phyloP scores from a whole-genome alignment of 2,888 invertebrate species.

The Coleophora flavipennella region DNA sequence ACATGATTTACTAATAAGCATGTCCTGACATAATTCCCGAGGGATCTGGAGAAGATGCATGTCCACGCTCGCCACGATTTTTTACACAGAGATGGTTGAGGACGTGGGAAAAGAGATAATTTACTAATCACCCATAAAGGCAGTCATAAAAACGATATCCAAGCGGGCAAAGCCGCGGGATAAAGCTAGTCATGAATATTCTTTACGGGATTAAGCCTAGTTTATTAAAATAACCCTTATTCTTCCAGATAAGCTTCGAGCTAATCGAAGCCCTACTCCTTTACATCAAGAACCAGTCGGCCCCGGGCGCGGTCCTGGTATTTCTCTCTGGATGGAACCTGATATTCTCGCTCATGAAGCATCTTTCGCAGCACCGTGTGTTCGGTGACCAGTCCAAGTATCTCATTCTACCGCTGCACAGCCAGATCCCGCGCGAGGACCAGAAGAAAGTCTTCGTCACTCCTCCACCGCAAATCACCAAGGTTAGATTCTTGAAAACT shows the following conservation, averaged over 20 bases:
- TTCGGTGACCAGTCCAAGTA: slow-evolving; percentile 79
- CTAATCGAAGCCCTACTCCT: slow-evolving; percentile 85
- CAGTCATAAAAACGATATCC: no score
- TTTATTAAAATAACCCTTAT: not conserved
- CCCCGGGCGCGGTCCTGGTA: slow-evolving; percentile 90
- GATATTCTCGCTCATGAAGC: slow-evolving; percentile 92
- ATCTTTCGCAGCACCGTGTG: slow-evolving; percentile 76
- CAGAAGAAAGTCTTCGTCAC: slow-evolving; percentile 94
- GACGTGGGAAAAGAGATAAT: no score
- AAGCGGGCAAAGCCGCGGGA: no score
- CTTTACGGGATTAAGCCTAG: no score
- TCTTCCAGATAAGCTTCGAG: slow-evolving; percentile 84
- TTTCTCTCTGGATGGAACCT: slow-evolving; percentile 98
- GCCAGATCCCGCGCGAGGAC: slow-evolving; percentile 96
- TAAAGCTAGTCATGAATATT: no score
- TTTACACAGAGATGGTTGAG: no score
- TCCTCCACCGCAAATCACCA: slow-evolving; percentile 87
- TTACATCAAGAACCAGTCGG: slow-evolving; percentile 72
- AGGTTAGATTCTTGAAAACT: slow-evolving; percentile 62
- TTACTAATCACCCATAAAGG: no score
- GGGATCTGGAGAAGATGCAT: no score
- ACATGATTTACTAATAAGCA: no score
- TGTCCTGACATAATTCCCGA: no score
- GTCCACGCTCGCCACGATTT: no score
- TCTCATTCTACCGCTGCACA: slow-evolving; percentile 93